Evolutionary conservation across 64 coral and sea anemone species (phyloP), one percentile per base, ranked within the genome.

Genomic region (Porites lutea): DNA sequence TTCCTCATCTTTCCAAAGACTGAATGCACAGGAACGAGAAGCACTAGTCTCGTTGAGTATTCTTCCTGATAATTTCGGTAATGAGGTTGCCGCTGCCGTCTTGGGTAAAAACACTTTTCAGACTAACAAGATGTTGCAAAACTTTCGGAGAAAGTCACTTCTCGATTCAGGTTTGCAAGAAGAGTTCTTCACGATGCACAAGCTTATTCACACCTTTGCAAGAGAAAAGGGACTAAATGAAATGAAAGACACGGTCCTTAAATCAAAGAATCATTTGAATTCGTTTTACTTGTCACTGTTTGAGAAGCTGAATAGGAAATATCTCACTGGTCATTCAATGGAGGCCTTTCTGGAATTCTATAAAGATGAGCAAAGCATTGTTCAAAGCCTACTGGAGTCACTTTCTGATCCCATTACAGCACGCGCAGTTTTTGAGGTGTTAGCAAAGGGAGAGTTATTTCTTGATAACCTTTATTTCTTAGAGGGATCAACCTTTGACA

Each of bases 61-160:
- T 57, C 54, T 57, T 57, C 54, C 54, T 7, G 51, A 71, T 20
- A 73, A 67, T 11, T 87, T 87, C 74, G 64, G 74, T 57, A 43
- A 8, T 11, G 85, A 73, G 19, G 85, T 55, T 22, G 85, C 85
- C 57, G 48, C 68, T 11, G 66, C 85, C 57, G 85, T 87, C 7
- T 27, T 87, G 11, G 46, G 19, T 50, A 18, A n/a, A 57, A 37
- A 3, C 27, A 55, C 7, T 19, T 13, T 23, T 11, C 48, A 88
- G 12, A 12, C 54, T 4, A 57, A 5, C 0, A 57, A 57, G 54
- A 57, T 57, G 5, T 57, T 57, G 12, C 54, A 57, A 57, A 57
- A 4, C 5, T 12, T 57, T 57, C 54, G 54, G 54, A 57, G 54
- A 12, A 57, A 88, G 37, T 57, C 86, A 19, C 68, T 77, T 18